phyloP scores from a whole-genome alignment of 2,888 invertebrate species.

The Apamea crenata region DNA sequence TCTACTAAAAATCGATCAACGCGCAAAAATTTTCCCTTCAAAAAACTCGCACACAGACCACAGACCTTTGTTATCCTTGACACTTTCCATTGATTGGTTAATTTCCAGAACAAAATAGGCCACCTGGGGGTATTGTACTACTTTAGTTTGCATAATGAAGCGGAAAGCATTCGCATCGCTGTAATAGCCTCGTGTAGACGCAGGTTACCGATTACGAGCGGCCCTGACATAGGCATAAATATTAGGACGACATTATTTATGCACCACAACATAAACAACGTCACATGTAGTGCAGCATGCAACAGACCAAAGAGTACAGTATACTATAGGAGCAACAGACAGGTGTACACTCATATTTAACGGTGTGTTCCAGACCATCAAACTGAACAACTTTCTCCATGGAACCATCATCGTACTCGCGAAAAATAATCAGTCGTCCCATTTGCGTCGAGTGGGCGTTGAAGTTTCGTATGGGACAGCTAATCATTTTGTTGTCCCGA shows the following conservation, averaged over 20 bases:
- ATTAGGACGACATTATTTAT: background rate
- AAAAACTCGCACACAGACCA: background rate
- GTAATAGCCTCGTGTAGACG: background rate
- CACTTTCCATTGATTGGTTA: background rate
- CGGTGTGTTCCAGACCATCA: background rate
- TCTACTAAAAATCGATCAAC: background rate
- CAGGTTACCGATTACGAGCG: background rate
- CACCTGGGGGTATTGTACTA: background rate
- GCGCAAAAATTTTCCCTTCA: background rate
- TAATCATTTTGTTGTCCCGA: background rate
- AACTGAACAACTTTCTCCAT: background rate
- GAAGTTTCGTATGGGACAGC: background rate
- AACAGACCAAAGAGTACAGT: no score
- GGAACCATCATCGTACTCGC: background rate
- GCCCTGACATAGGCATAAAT: slow-evolving; percentile 1
- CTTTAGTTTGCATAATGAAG: background rate
- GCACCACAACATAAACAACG: slow-evolving; percentile 10
- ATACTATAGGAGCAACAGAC: no score
- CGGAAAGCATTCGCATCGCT: background rate
- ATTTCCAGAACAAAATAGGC: background rate
- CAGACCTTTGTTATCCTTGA: background rate
- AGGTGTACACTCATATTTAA: no score
- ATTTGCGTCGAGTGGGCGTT: background rate
- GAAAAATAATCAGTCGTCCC: background rate
- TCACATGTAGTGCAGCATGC: background rate